Base-by-base conservation (phyloP, 1,140 invertebrate species). In the Pogonomyrmex californicus region DNA sequence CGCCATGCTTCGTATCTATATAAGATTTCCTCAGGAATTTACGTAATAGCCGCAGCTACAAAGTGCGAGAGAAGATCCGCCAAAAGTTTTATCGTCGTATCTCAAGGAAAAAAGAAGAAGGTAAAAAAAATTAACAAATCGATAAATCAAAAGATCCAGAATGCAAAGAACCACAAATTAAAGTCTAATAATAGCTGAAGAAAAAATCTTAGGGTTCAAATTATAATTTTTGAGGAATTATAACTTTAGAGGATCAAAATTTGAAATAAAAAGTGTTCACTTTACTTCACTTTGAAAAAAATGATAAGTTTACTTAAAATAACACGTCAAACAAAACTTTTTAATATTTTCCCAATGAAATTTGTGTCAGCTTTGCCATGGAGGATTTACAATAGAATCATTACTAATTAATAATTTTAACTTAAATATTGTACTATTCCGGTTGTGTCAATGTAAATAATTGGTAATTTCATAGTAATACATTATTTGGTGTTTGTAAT, bases 21-120 rank as follows among this genome's bases (percentile, higher is more conserved):
- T 60, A 73, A 83, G 68, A 73, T 83, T 47, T 83, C 54, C 30
- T 30, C 54, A 14, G 54, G 17, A 73, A 83, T 73, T 73, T 62
- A 83, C 68, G 41, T 83, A 83, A 73, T 62, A 49, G 54, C 3
- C 17, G 68, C 33, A 30, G 23, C 66, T 58, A 23, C 49, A 71
- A 82, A 71, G 30, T 36, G 65, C 78, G 54, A 17, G n/a, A 54
- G 47, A 58, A 47, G 66, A 82, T 82, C 51, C 38, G 51, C 6
- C 51, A n/a, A 60, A 49, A 83, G 33, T 73, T 82, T 38, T 4
- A 56, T 73, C 54, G 51, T 23, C 9, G 49, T 44, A 14, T 68
- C 9, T 3, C 23, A 10, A 1, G 23, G 3, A 30, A 44, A 23
- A 44, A 10, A n/a, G n/a, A 60, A 54, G 2, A 60, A 4, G 14